Conservation (phyloP, 64 coral and sea anemone species). For the Montipora cactus region DNA sequence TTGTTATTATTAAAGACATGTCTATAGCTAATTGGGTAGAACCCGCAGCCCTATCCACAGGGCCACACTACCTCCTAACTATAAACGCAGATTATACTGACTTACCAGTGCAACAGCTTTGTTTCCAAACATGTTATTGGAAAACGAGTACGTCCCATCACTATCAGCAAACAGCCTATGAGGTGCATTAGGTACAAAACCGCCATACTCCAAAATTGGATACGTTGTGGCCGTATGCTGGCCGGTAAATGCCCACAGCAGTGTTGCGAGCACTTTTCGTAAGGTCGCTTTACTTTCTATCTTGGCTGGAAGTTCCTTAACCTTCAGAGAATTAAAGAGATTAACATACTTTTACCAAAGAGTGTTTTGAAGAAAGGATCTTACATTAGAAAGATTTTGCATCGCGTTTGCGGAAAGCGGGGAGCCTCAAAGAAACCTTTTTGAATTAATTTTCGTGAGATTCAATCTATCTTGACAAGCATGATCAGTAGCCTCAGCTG, state of each 20-base stretch:
- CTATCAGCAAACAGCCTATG: constrained; percentile 88
- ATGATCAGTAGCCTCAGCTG: too few relatives aligned
- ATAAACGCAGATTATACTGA: too few relatives aligned
- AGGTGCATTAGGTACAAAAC: constrained; percentile 93
- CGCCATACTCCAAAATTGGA: constrained; percentile 88
- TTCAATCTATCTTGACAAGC: too few relatives aligned
- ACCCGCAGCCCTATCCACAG: too few relatives aligned
- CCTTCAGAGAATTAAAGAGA: constrained; percentile 8
- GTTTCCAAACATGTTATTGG: constrained; percentile 96
- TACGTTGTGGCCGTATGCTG: constrained; percentile 85
- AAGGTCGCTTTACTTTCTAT: constrained; percentile 63
- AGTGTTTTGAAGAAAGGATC: too few relatives aligned
- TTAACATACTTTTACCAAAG: not conserved
- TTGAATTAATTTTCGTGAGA: too few relatives aligned
- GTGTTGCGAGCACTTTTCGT: constrained; percentile 45
- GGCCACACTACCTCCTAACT: too few relatives aligned
- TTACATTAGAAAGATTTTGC: too few relatives aligned
- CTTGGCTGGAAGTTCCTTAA: constrained; percentile 79
- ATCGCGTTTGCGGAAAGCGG: too few relatives aligned
- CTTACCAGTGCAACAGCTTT: constrained; percentile 95
- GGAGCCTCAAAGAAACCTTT: too few relatives aligned
- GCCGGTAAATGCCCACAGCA: constrained; percentile 88
- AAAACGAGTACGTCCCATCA: constrained; percentile 67
- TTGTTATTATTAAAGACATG: too few relatives aligned
- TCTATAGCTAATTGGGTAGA: too few relatives aligned